A percentile compares a stretch with the other conserved stretches of the same genome.
These are phyloP conservation scores for Synodontis membranacea DNA, from an alignment of 2,113 vertebrate genomes.

Conservation along the genomic window DNA sequence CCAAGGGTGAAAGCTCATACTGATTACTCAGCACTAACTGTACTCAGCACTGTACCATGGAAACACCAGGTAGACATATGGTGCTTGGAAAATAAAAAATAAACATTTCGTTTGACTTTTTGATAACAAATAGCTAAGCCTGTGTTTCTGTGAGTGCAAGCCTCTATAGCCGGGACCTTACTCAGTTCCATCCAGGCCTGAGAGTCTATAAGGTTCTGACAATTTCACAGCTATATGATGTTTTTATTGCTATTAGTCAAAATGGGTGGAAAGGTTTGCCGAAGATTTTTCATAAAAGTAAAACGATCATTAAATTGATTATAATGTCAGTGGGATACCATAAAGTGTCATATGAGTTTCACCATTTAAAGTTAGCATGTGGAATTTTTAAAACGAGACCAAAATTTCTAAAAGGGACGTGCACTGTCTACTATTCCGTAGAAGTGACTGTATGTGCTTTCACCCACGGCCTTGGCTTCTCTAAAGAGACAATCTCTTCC, in stretches of 20 bases:
- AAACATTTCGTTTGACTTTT: slow-evolving; percentile 10
- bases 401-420: background rate
- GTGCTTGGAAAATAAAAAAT: slow-evolving; percentile 3
- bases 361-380: background rate
- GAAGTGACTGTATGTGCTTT: slow-evolving; percentile 17
- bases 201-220: background rate
- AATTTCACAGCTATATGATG: background rate
- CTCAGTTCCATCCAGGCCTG: background rate
- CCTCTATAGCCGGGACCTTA: background rate
- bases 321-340: background rate
- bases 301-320: too few species aligned
- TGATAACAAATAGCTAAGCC: background rate
- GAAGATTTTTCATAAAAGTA: background rate
- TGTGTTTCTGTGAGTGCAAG: background rate
- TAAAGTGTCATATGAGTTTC: background rate
- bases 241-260: background rate
- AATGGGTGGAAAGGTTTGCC: background rate
- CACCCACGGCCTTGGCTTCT: background rate
- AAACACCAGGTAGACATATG: background rate
- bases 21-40: background rate
- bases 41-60: background rate
- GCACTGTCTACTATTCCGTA: background rate
- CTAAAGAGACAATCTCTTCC: slow-evolving; percentile 19
- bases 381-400: background rate
- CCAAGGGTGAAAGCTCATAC: slow-evolving; percentile 9